phyloP scores from a whole-genome alignment of 2,797 vertebrate species.

The Cynodonichthys magdalenae region DNA sequence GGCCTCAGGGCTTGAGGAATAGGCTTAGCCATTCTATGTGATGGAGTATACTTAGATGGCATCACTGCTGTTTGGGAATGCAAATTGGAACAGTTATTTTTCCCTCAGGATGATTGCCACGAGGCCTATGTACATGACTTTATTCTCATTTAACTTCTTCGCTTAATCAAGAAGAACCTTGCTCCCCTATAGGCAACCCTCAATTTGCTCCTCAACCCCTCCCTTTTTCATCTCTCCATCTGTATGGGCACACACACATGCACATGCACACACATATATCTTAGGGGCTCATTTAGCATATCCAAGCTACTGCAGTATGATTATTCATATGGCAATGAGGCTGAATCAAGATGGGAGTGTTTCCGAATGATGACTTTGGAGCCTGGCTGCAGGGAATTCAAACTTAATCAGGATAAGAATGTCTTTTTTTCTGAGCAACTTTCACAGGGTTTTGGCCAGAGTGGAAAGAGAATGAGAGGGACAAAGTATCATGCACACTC shows the following conservation, averaged over 20 bases:
- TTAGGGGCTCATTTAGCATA: conserved; percentile 42
- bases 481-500: conserved; percentile 41
- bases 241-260: conserved; percentile 4
- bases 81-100: conserved; percentile 63
- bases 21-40: conserved; percentile 43
- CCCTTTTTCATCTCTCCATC: conserved; percentile 22
- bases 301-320: conserved; percentile 54
- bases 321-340: conserved; percentile 64
- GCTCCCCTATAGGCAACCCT: conserved; percentile 31
- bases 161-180: conserved; percentile 66
- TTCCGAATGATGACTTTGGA: conserved; percentile 67
- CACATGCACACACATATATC: conserved; percentile 20
- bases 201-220: conserved; percentile 41
- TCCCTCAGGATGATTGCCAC: conserved; percentile 50
- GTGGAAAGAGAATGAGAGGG: conserved; percentile 46
- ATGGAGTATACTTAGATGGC: conserved; percentile 53
- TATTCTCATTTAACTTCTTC: conserved; percentile 55
- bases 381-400: conserved; percentile 61
- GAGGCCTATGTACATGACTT: conserved; percentile 43
- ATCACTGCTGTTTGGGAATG: conserved; percentile 67
- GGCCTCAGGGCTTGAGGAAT: conserved; percentile 57
- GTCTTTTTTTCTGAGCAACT: conserved; percentile 41
- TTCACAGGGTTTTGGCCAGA: conserved; percentile 44
- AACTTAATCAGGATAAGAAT: conserved; percentile 64
- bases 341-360: conserved; percentile 53